Percentiles rank a stretch among this genome's conserved stretches.
Evolutionary conservation across 2,113 vertebrate genomes (phyloP).

Genomic region (Catharus fuscescens): DNA sequence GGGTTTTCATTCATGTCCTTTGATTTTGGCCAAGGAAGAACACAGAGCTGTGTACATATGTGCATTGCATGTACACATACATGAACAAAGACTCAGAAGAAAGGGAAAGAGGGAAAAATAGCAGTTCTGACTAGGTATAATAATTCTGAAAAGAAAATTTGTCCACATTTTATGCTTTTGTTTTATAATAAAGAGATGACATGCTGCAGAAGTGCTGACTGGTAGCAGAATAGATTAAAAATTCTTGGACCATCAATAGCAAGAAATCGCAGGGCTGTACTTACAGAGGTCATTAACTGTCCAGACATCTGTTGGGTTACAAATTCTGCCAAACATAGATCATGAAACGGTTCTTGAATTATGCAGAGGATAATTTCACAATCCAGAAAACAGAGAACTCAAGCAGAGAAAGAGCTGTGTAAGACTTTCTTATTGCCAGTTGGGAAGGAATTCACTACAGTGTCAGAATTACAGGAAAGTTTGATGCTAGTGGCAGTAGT

Average conservation of each 20-base stretch:
- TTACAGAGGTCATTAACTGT: slow-evolving; percentile 58
- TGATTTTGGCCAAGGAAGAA: not conserved
- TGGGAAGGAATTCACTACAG: not conserved
- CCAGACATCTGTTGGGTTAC: slow-evolving; percentile 60
- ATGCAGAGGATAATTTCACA: slow-evolving; percentile 54
- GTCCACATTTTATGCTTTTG: not conserved
- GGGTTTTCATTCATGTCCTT: not conserved
- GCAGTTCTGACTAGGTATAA: not conserved
- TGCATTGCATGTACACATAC: not conserved
- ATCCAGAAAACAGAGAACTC: slow-evolving; percentile 58
- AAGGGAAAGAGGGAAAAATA: not conserved
- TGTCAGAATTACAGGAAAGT: slow-evolving; percentile 5
- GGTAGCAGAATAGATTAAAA: slow-evolving; percentile 35
- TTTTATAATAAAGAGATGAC: not conserved
- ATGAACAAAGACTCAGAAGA: not conserved
- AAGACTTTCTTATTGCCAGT: slow-evolving; percentile 2
- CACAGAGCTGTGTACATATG: not conserved
- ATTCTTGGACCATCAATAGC: slow-evolving; percentile 29
- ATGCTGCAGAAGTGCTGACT: not conserved
- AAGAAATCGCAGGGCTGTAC: slow-evolving; percentile 43
- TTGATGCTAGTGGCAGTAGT: not conserved
- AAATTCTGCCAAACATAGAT: slow-evolving; percentile 59
- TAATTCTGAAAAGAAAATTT: not conserved
- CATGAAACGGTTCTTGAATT: slow-evolving; percentile 29
- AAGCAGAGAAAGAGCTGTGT: slow-evolving; percentile 33